Base-by-base conservation (phyloP, 2,888 invertebrate genomes). In the Argyresthia goedartella region DNA sequence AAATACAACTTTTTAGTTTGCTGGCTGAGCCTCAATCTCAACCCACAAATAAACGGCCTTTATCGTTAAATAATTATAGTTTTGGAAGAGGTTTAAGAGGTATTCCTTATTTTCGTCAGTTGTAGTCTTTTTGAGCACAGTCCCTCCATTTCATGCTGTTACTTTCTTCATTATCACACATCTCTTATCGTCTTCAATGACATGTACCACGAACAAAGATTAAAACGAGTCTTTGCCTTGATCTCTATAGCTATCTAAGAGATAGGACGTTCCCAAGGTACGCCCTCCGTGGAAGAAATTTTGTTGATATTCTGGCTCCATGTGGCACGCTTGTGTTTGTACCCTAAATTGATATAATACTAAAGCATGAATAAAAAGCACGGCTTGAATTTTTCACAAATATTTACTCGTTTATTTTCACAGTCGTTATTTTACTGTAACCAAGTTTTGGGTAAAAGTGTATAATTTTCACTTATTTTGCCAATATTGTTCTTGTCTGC, bases 221-320 rank as follows among this genome's bases (percentile, higher is more conserved):
- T 34, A 50, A 55, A 56, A 68, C 74, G 67, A 67, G 62, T 62
- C 57, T 70, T 25, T 66, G 79, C 76, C 76, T 81, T 64, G 41
- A 41, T 63, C 25, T 25, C 25, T 25, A 25, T 86, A 95, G 95
- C 94, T 94, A 94, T 88, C 94, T 95, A 82, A 92, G 93, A 91
- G 95, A 95, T 90, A 91, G 95, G 94, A 95, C 95, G 65, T 95
- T 95, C 85, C 94, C 95, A 91, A 95, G 95, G 95, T 94, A 93
- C 81, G 90, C 84, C 71, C 25, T 71, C 50, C 25, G 14, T 69
- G 60, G 60, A 65, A 69, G 69, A 64, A 66, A 66, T 66, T 69
- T 71, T 76, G 64, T 74, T 66, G 59, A 69, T 74, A 71, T 75
- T 68, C 75, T 77, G 57, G 82, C 81, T 82, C 71, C 57, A 75